These are phyloP conservation scores for Tragopan temminckii DNA, from an alignment of 2,797 vertebrate species.

Conservation along the genomic window DNA sequence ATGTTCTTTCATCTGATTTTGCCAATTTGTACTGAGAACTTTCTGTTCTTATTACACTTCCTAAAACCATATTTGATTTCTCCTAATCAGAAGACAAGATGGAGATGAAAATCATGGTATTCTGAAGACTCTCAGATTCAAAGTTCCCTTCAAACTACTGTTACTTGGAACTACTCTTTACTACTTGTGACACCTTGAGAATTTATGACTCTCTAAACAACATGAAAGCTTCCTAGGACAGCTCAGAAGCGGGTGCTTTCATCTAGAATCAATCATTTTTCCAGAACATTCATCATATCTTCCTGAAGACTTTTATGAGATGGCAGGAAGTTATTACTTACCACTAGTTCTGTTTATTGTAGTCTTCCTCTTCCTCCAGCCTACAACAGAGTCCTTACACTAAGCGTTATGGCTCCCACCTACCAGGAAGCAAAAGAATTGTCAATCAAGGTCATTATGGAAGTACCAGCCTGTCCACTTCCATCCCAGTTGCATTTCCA, in stretches of 20 bases:
- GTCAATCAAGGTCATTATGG: conserved; percentile 58
- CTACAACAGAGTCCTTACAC: conserved; percentile 77
- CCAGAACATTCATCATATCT: neutral
- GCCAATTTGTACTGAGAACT: neutral
- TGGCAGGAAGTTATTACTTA: conserved; percentile 53
- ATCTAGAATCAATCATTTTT: neutral
- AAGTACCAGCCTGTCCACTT: conserved; percentile 6
- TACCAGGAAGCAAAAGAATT: conserved; percentile 80
- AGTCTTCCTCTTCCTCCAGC: conserved; percentile 75
- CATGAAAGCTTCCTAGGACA: neutral
- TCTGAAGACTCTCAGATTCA: neutral
- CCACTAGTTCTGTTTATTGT: conserved; percentile 56
- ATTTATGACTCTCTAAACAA: neutral
- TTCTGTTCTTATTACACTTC: neutral
- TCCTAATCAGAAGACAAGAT: neutral
- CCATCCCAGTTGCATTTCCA: conserved; percentile 21
- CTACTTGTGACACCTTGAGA: neutral
- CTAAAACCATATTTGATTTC: neutral
- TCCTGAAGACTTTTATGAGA: neutral
- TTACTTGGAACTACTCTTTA: neutral
- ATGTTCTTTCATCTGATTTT: neutral
- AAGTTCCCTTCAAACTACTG: neutral
- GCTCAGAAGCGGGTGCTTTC: neutral
- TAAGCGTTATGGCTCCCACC: conserved; percentile 74
- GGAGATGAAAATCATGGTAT: neutral